Evolutionary conservation across 1,140 invertebrate species (phyloP).

Genomic region (Drosophila arizonae): DNA sequence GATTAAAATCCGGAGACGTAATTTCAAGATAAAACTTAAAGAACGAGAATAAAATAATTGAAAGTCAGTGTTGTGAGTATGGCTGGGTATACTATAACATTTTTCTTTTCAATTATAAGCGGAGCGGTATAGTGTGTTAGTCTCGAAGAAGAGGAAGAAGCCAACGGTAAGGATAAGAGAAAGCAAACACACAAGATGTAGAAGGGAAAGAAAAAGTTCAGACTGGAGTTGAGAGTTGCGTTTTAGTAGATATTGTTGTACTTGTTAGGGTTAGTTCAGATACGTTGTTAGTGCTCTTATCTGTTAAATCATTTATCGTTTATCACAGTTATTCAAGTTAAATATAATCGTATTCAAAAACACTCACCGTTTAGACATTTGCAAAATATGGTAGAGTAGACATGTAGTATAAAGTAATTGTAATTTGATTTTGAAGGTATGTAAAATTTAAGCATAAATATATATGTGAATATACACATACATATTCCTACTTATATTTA

Average conservation of each 20-base stretch:
- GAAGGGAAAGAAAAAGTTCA: conserved; percentile 5
- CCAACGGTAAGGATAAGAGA: conserved; percentile 6
- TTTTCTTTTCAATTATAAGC: background rate
- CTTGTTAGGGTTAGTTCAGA: conserved; percentile 41
- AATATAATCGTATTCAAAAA: conserved; percentile 76
- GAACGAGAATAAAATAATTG: conserved; percentile 14
- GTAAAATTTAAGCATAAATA: conserved; percentile 29
- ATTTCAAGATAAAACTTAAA: background rate
- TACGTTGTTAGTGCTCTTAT: conserved; percentile 25
- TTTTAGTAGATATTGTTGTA: conserved; percentile 24
- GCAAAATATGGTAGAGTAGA: conserved; percentile 76
- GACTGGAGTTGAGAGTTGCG: conserved; percentile 18
- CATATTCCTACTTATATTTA: conserved; percentile 17
- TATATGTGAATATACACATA: background rate
- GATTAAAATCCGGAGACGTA: background rate
- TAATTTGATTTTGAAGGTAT: conserved; percentile 57
- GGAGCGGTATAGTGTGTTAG: conserved; percentile 19
- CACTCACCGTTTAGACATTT: conserved; percentile 82
- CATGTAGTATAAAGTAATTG: conserved; percentile 58
- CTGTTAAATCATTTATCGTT: conserved; percentile 27
- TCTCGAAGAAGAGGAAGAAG: conserved; percentile 22
- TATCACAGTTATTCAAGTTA: conserved; percentile 26
- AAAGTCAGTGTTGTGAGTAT: conserved; percentile 68
- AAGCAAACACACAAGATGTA: conserved; percentile 43
- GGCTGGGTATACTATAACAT: conserved; percentile 26